Evolutionary conservation across 1,140 invertebrate species (phyloP), one percentile per base, ranked within the genome.

Genomic region (Aphidius gifuensis): DNA sequence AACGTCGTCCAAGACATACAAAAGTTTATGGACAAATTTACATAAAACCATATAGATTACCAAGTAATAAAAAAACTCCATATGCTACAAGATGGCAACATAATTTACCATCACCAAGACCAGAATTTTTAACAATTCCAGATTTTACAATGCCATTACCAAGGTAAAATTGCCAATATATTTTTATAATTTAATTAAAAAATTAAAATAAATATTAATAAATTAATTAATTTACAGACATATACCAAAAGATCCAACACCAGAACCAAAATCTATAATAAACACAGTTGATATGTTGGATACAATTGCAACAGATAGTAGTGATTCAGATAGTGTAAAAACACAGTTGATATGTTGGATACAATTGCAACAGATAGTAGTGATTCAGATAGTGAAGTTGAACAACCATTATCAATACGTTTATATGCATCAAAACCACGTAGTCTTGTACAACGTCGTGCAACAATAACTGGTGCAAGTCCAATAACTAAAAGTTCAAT

Each of bases 401-500:
- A 80, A 32, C 71, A 74, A 11, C 70, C 74, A 5, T 72, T 76
- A 38, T 74, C 74, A 3, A 71, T 83, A 16, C 80, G 85, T 23
- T 68, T 92, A 65, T 92, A 91, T 70, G 85, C 90, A 32, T 85
- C 90, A 1, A 91, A 92, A 73, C 90, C 90, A 32, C 83, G 89
- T 45, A 85, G 87, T 32, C 81, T 85, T 60, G 86, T 92, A 21
- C 91, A 92, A 76, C 84, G 94, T 9, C 80, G 94, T 38, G 92
- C 94, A 55, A 94, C 93, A 5, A 93, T 96, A 67, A 92, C 92
- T 67, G 92, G 93, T 6, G 90, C 88, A 51, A 91, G 87, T 64
- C 89, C 91, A 11, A 87, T 86, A 5, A 81, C 85, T 48, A 87
- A 86, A 62, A 84, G 89, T 53, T 84, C 84, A 63, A 79, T 87